Percentiles rank a stretch among this genome's conserved stretches.
Evolutionary conservation across 2,888 invertebrate genomes (phyloP).

Genomic region (Alcis repandata): DNA sequence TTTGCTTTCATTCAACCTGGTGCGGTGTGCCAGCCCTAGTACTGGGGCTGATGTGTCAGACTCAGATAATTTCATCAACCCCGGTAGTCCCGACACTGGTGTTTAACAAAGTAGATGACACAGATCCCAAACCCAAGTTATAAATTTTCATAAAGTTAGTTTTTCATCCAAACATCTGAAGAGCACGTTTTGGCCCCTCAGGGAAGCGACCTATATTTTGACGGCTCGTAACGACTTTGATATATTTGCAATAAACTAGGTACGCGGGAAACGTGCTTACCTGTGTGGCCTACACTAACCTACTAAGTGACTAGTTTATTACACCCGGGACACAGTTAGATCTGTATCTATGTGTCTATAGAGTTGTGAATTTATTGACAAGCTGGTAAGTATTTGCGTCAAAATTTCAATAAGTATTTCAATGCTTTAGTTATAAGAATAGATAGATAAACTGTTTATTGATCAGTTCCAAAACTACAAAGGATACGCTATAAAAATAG

Average conservation of each 20-base stretch:
- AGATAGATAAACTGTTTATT: too few relatives aligned
- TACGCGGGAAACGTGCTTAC: neutral
- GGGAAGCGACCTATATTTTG: constrained; percentile 7
- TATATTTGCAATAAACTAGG: constrained; percentile 2
- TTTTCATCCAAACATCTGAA: neutral
- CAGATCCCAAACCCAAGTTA: too few relatives aligned
- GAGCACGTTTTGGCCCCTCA: neutral
- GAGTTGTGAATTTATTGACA: neutral
- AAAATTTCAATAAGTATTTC: too few relatives aligned
- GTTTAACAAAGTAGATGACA: too few relatives aligned
- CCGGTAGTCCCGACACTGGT: too few relatives aligned
- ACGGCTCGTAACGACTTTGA: neutral
- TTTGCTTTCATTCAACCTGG: too few relatives aligned
- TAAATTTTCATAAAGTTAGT: neutral
- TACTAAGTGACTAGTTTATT: neutral
- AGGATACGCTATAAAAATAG: too few relatives aligned
- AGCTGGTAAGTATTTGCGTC: neutral
- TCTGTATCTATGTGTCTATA: neutral
- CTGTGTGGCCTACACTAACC: neutral
- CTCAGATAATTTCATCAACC: too few relatives aligned
- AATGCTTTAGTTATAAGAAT: neutral
- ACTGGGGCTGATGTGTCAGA: too few relatives aligned
- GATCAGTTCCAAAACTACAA: too few relatives aligned
- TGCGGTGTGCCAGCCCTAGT: too few relatives aligned
- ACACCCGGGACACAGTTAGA: too few relatives aligned